Conservation (phyloP, 2,113 vertebrate genomes). For the Numenius arquata region DNA sequence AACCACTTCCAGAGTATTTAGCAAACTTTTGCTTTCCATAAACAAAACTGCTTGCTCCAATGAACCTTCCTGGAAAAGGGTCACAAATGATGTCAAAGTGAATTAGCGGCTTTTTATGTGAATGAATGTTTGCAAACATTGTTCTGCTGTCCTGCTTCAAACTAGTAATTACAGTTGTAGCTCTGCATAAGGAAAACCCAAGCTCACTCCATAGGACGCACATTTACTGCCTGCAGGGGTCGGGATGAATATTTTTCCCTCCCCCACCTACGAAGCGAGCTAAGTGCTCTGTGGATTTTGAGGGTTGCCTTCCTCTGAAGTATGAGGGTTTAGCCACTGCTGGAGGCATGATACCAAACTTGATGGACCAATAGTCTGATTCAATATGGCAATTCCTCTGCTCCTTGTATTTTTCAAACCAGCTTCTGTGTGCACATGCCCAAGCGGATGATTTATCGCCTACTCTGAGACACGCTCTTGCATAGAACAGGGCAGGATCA, state of each 20-base stretch:
- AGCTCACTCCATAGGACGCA: neutral
- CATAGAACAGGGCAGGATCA: neutral
- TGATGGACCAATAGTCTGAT: slow-evolving; percentile 67
- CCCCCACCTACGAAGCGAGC: neutral
- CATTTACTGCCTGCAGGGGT: slow-evolving; percentile 36
- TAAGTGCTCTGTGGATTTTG: neutral
- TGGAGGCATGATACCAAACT: slow-evolving; percentile 58
- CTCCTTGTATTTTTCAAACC: slow-evolving; percentile 36
- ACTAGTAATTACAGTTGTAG: slow-evolving; percentile 18
- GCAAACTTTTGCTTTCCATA: slow-evolving; percentile 38
- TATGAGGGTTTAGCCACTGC: slow-evolving; percentile 23
- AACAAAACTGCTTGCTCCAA: slow-evolving; percentile 28
- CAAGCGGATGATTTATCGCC: slow-evolving; percentile 11
- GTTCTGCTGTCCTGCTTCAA: slow-evolving; percentile 7
- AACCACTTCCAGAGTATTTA: slow-evolving; percentile 13
- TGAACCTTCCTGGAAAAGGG: slow-evolving; percentile 47
- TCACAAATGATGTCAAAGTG: slow-evolving; percentile 55
- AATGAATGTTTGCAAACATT: slow-evolving; percentile 33
- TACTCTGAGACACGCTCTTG: neutral
- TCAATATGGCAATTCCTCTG: slow-evolving; percentile 63
- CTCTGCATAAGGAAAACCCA: neutral
- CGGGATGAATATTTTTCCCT: neutral
- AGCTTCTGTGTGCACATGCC: slow-evolving; percentile 32
- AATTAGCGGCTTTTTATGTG: slow-evolving; percentile 35
- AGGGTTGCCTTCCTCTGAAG: slow-evolving; percentile 13